These are phyloP conservation scores for Drosophila aldrichi DNA, from an alignment of 2,888 invertebrate genomes.

Conservation along the genomic window DNA sequence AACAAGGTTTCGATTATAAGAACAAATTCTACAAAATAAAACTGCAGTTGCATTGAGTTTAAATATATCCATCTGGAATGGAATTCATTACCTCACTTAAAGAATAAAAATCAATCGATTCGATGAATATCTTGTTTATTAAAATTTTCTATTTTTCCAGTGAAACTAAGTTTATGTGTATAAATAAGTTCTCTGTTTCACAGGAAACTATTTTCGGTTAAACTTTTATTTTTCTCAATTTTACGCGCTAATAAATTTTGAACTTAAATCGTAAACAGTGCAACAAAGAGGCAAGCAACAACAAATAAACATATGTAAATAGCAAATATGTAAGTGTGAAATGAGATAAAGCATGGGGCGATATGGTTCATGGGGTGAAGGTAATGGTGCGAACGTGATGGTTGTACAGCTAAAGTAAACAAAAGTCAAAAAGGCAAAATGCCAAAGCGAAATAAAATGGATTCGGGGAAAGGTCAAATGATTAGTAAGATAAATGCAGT, in stretches of 20 bases:
- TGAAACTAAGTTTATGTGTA: not conserved
- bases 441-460: constrained; percentile 25
- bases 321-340: constrained; percentile 56
- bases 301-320: constrained; percentile 43
- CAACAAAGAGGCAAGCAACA: constrained; percentile 33
- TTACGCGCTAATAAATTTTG: constrained; percentile 38
- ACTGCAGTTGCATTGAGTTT: not conserved
- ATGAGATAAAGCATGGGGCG: constrained; percentile 53
- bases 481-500: constrained; percentile 43
- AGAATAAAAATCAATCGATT: too few species aligned
- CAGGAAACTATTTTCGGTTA: constrained; percentile 37
- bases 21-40: not conserved
- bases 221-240: constrained; percentile 8
- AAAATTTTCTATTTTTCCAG: constrained; percentile 4
- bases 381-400: constrained; percentile 22
- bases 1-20: not conserved
- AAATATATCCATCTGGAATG: not conserved
- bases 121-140: not conserved
- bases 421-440: constrained; percentile 33
- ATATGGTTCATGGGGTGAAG: constrained; percentile 26
- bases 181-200: not conserved
- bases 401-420: constrained; percentile 42
- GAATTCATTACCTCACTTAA: not conserved
- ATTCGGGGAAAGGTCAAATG: constrained; percentile 49
- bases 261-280: constrained; percentile 42